A percentile compares a stretch with the other conserved stretches of the same genome.
Conservation (phyloP, 2,888 invertebrate species). For the Cryptus viduatorius region DNA sequence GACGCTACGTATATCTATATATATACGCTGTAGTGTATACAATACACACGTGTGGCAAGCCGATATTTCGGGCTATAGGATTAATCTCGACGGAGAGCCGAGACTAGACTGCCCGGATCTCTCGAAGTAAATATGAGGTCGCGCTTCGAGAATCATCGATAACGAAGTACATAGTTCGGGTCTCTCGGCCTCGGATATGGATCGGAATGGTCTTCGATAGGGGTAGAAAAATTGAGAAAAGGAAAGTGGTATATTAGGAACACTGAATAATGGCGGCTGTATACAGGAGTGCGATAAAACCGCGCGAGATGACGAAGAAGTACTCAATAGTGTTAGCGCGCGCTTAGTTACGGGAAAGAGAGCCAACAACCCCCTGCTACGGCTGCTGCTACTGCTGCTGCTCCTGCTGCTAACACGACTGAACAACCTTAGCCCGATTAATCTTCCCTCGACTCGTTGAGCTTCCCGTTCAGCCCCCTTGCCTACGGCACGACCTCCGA, state of each 20-base stretch:
- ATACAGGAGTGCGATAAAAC: not conserved
- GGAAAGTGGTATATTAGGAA: not conserved
- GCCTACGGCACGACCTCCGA: conserved; percentile 39
- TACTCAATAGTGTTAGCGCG: not conserved
- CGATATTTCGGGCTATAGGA: not conserved
- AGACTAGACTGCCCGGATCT: conserved; percentile 10
- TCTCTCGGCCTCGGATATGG: no score
- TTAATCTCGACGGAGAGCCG: not conserved
- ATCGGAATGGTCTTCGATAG: not conserved
- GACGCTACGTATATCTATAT: not conserved
- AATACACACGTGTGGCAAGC: not conserved
- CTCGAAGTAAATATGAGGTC: conserved; percentile 25
- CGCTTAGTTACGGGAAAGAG: not conserved
- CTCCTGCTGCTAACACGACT: conserved; percentile 7
- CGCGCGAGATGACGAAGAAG: not conserved
- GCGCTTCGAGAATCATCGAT: conserved; percentile 24
- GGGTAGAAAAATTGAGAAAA: conserved; percentile 9
- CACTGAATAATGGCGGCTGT: not conserved
- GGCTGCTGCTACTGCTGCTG: not conserved
- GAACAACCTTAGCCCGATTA: conserved; percentile 47
- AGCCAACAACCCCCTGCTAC: not conserved
- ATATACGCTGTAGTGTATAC: not conserved
- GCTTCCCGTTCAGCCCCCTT: conserved; percentile 27
- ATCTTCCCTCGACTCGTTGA: conserved; percentile 57
- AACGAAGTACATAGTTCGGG: conserved; percentile 22